Evolutionary conservation across 2,888 invertebrate genomes (phyloP), one percentile per base, ranked within the genome.

Genomic region (Hermodice carunculata): DNA sequence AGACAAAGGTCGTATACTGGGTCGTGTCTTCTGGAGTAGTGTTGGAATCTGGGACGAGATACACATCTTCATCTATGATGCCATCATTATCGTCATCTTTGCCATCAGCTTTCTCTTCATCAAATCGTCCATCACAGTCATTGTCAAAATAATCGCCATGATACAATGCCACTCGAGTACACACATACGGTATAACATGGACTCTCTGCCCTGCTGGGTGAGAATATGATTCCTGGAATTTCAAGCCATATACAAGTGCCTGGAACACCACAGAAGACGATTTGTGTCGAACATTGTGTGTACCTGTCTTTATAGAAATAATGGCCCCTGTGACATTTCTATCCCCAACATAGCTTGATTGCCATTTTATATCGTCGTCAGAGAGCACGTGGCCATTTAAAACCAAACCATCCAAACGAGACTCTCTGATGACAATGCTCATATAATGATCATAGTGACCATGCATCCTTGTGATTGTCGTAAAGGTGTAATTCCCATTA

Each of bases 141-240:
- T 74, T 74, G 56, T 74, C 74, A 24, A 70, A 57, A 17, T 32
- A 54, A 49, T 74, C 74, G 17, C 56, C 69, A 3, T 22, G 14
- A 5, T 32, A 11, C 19, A 44, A 43, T 22, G 17, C 32, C 3
- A 53, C 51, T n/a, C 11, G 28, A 5, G 29, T 51, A 52, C 71
- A 71, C 8, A 59, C 53, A 26, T 53, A 51, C 1, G 34, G 19
- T 14, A 62, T 17, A 5, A 28, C 11, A 11, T 58, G 26, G 17
- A 65, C 37, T 8, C 32, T 48, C 64, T 63, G 66, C 8, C 80
- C 80, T n/a, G 75, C 70, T 0, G 73, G 65, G 49, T 70, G 74
- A 3, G 75, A 78, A 62, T 80, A 80, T 1, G 77, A 76, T 61
- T 80, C 78, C 53, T 68, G 75, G 37, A 67, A 51, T 40, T 74